Evolutionary conservation across 2,113 vertebrate species (phyloP).

Genomic region (Isichthys henryi): DNA sequence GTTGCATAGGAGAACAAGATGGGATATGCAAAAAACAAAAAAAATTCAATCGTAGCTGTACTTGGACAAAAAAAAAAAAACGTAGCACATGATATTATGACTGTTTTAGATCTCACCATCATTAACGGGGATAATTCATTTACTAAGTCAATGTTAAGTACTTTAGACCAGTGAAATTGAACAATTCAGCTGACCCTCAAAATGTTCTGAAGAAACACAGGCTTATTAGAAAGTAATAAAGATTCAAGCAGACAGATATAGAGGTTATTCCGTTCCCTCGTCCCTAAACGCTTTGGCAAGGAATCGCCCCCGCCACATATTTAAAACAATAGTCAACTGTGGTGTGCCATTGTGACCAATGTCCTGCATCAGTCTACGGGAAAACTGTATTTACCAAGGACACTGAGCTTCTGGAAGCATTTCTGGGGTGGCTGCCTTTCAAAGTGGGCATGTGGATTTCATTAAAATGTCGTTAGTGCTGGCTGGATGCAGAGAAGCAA

Average conservation of each 20-base stretch:
- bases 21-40: neutral
- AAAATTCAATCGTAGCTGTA: neutral
- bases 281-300: neutral
- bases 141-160: neutral
- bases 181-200: neutral
- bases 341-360: neutral
- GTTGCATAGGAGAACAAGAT: neutral
- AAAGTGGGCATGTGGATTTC: slow-evolving; percentile 60
- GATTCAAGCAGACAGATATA: neutral
- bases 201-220: neutral
- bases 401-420: slow-evolving; percentile 38
- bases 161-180: neutral
- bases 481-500: slow-evolving; percentile 57
- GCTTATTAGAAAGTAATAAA: neutral
- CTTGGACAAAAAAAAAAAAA: neutral
- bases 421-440: slow-evolving; percentile 43
- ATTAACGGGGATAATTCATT: neutral
- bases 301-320: neutral
- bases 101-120: neutral
- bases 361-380: neutral
- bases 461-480: slow-evolving; percentile 56
- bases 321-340: neutral
- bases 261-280: neutral
- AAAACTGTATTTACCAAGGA: neutral
- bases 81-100: neutral